Evolutionary conservation across 2,888 invertebrate species (phyloP), one percentile per base, ranked within the genome.

Genomic region (Acanthosepion pharaonis): DNA sequence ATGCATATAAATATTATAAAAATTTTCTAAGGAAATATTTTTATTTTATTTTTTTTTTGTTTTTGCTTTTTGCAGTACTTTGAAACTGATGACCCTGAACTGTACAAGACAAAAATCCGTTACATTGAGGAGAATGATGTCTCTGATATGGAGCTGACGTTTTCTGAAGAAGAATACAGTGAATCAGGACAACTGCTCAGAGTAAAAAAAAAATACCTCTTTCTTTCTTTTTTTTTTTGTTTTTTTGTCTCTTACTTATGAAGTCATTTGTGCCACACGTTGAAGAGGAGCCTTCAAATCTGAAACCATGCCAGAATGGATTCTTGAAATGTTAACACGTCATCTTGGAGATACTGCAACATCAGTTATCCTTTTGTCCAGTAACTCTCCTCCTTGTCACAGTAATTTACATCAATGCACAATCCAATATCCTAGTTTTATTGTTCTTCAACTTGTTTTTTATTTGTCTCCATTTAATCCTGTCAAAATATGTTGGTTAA

Each of bases 61-160:
- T 91, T n/a, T 91, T 25, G 49, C 23, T 92, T 49, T 92, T 49
- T 93, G 9, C 97, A 99, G 98, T 99, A 99, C 97, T 99, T 99
- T 97, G 99, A 99, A 97, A 99, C 99, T 97, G 99, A 99, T 97
- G 99, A 99, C 98, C 99, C 99, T 0, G 99, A 99, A 97, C 98
- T 99, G 95, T 99, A 99, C 97, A 98, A 99, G 95, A 98, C 98
- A n/a, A 99, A 99, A 98, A 98, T 99, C 92, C 99, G 99, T 97
- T 99, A 99, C 97, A 98, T 99, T 95, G 98, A 99, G 96, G 99
- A 99, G 96, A 98, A 99, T 95, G 98, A 99, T 97, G 98, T 99
- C 95, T 99, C 99, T 97, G 98, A 98, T 94, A 98, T 99, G 97
- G 99, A 99, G 97, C 97, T 99, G 95, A 98, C 98, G 97, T 99